These are phyloP conservation scores for Lepilemur ruficaudatus DNA, from an alignment of 2,797 vertebrate species.

Conservation along the genomic window DNA sequence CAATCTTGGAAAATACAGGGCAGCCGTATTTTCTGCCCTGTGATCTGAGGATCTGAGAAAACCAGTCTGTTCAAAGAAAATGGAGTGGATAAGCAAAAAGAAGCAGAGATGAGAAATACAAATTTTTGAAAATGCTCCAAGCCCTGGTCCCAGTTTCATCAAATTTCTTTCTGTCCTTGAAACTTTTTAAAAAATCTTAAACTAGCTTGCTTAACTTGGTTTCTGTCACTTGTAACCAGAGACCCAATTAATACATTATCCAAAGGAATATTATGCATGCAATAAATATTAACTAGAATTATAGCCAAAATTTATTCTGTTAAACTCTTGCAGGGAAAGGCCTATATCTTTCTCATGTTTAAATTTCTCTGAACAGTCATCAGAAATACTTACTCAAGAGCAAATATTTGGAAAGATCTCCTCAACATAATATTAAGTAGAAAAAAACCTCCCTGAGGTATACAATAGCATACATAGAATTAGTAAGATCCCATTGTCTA, in stretches of 20 bases:
- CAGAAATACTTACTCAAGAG: not conserved
- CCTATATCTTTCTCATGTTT: not conserved
- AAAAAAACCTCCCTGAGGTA: not conserved
- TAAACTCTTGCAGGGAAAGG: not conserved
- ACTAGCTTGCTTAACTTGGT: not conserved
- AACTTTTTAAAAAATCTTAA: not conserved
- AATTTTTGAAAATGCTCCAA: not conserved
- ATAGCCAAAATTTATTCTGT: not conserved
- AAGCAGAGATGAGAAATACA: not conserved
- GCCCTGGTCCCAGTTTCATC: not conserved
- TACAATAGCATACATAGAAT: not conserved
- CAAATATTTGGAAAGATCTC: not conserved
- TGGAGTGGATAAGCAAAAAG: not conserved
- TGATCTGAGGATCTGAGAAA: not conserved
- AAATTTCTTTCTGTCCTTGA: not conserved
- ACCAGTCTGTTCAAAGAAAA: not conserved
- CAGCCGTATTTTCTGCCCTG: not conserved
- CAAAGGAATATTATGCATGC: not conserved
- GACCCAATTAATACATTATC: not conserved
- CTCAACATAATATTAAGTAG: not conserved
- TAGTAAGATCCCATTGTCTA: not conserved
- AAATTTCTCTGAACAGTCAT: not conserved
- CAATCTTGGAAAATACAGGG: not conserved
- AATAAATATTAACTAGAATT: slow-evolving; percentile 39
- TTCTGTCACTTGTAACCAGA: not conserved